These are phyloP conservation scores for Empis stercorea DNA, from an alignment of 2,888 invertebrate genomes.

Conservation along the genomic window DNA sequence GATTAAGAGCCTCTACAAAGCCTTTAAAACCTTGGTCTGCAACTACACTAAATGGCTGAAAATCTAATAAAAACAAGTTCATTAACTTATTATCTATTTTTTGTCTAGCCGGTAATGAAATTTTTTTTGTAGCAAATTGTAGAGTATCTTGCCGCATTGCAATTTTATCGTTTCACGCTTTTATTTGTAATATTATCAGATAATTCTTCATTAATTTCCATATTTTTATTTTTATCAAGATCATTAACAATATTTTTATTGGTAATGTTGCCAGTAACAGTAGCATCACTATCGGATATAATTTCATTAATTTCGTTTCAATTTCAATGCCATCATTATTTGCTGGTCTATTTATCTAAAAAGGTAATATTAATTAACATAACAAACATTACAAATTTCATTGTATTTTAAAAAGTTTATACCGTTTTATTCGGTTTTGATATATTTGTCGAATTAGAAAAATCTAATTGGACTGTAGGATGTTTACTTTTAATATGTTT, in stretches of 20 bases:
- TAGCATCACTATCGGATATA: no score
- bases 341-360: no score
- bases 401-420: not conserved
- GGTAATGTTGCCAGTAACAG: not conserved
- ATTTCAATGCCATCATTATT: no score
- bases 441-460: not conserved
- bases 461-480: not conserved
- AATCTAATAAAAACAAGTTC: not conserved
- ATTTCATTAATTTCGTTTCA: no score
- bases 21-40: constrained; percentile 9
- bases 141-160: not conserved
- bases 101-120: not conserved
- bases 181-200: no score
- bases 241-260: not conserved
- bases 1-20: constrained; percentile 12
- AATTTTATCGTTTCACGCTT: not conserved
- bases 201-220: not conserved
- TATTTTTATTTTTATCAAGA: no score
- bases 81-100: not conserved
- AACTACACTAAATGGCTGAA: not conserved
- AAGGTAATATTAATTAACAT: no score
- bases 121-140: not conserved
- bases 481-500: not conserved
- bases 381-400: no score
- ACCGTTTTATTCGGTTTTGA: not conserved